Conservation (phyloP, 2,113 vertebrate genomes). For the Cyprinodon tularosa region DNA sequence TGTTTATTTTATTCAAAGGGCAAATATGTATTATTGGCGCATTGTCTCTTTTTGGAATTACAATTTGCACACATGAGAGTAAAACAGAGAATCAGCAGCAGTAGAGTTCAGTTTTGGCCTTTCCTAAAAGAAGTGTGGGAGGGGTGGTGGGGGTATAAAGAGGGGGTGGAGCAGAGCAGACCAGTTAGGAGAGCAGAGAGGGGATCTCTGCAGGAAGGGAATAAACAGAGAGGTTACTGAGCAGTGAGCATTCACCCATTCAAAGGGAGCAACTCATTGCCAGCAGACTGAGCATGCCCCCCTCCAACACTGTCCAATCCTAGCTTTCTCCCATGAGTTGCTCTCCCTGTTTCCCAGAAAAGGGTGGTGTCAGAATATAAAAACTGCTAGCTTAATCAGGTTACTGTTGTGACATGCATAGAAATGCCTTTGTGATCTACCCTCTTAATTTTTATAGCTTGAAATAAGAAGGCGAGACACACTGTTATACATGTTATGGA, state of each 20-base stretch:
- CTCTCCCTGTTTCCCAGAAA: neutral
- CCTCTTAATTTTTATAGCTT: neutral
- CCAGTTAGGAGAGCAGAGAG: conserved; percentile 28
- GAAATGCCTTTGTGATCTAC: neutral
- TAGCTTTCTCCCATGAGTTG: neutral
- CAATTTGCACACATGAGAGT: neutral
- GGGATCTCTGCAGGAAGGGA: neutral
- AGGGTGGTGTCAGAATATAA: neutral
- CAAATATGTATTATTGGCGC: neutral
- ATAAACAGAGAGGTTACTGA: conserved; percentile 43
- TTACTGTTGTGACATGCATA: conserved; percentile 10
- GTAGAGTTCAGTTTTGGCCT: conserved; percentile 5
- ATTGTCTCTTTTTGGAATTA: neutral
- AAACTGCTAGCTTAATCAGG: conserved; percentile 9
- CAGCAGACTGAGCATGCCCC: conserved; percentile 25
- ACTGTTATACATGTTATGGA: neutral
- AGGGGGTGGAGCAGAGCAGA: conserved; percentile 16
- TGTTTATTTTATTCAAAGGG: neutral
- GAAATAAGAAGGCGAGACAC: neutral
- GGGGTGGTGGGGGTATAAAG: neutral
- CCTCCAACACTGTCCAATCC: neutral
- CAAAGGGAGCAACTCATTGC: conserved; percentile 32
- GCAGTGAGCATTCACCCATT: conserved; percentile 44
- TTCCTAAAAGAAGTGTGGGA: neutral
- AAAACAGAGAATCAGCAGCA: neutral